Evolutionary conservation across 2,113 vertebrate genomes (phyloP), one percentile per base, ranked within the genome.

Genomic region (Forbesichthys papilliferus): DNA sequence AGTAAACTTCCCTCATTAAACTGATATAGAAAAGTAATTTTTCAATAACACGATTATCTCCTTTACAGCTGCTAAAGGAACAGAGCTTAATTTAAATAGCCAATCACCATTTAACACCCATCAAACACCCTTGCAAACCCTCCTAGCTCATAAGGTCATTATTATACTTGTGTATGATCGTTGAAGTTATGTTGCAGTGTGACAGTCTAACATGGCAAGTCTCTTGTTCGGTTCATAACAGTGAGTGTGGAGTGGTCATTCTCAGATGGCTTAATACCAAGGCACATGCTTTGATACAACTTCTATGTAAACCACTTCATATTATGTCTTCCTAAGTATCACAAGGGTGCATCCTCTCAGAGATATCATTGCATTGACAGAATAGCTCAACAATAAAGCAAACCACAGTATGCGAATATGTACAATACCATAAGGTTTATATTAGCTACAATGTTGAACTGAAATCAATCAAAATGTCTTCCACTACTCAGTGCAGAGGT

Each of bases 101-200:
- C 13, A 9, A 51, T 51, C 48, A 10, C 48, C 48, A 51, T 51
- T 11, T 13, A 51, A 51, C 49, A 64, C 64, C 57, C 42, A 63
- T 52, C 27, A 27, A 27, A 27, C 27, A 27, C 27, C 27, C 27
- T 69, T 42, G 36, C 36, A 42, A 51, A 51, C 7, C 10, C 10
- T 9, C 13, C 65, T 65, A 65, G 9, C 64, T 73, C 53, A 77
- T 18, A 10, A 67, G 67, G 42, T 58, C 65, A 62, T 27, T 27
- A 27, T 27, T 27, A 61, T 69, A 74, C 36, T 42, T 42, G 36
- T 42, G 36, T 42, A 42, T 42, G 7, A 13, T 70, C 68, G 48
- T 52, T 78, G 46, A 55, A 78, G 80, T 74, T 74, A 63, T 73
- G 20, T 36, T 36, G 9, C 66, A 80, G n/a, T 16, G 46, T 53